These are phyloP conservation scores for Halcyon smyrnensis DNA, from an alignment of 2,797 vertebrate species.

Conservation along the genomic window DNA sequence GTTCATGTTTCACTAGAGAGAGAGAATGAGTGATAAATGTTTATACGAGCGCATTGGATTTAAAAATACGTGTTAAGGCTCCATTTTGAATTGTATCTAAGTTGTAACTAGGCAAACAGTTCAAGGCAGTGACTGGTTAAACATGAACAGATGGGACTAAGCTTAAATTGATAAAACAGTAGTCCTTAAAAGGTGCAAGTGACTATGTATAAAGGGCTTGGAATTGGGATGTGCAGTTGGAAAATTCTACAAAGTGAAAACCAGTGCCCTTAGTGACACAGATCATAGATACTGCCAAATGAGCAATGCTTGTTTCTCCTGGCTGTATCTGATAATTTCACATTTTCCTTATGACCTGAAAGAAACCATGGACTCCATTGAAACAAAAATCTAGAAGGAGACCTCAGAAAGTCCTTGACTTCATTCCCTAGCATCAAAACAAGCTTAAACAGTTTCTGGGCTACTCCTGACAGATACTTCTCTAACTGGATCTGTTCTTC, in stretches of 20 bases:
- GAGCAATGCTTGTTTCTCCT: not conserved
- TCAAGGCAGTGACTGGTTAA: not conserved
- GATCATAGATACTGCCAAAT: not conserved
- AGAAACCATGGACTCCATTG: not conserved
- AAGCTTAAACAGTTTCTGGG: not conserved
- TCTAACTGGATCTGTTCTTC: not conserved
- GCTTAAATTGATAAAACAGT: not conserved
- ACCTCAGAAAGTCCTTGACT: not conserved
- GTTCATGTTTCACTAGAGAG: not conserved
- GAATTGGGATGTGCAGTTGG: not conserved
- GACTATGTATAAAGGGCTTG: not conserved
- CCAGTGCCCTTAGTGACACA: not conserved
- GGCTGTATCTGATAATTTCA: not conserved
- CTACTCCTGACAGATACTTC: not conserved
- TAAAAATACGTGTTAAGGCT: not conserved
- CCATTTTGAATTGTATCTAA: not conserved
- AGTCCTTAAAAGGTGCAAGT: not conserved
- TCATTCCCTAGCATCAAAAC: not conserved
- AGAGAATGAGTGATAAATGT: not conserved
- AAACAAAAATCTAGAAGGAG: not conserved
- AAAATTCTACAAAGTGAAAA: not conserved
- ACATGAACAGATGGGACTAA: not conserved
- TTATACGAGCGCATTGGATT: not conserved
- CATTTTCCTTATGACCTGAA: not conserved
- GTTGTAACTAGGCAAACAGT: not conserved